Conservation (phyloP, 2,888 invertebrate genomes). For the Dugesia japonica region DNA sequence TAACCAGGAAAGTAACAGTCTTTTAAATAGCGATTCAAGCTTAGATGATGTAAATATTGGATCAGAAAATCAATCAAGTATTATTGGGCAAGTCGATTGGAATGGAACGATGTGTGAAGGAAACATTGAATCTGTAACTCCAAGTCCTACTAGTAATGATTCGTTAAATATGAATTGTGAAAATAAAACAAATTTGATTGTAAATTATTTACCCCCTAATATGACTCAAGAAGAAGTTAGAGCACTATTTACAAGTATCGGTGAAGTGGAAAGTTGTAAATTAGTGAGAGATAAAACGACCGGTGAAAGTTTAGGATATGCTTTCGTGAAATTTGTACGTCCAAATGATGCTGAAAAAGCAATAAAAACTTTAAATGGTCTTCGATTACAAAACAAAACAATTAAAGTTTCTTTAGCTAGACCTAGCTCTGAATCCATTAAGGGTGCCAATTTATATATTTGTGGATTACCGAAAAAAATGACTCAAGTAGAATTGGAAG, state of each 20-base stretch:
- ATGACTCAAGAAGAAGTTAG: conserved; percentile 99
- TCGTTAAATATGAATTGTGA: conserved; percentile 21
- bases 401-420: conserved; percentile 57
- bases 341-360: conserved; percentile 96
- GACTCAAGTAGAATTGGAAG: conserved; percentile 49
- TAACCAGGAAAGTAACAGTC: neutral
- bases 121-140: neutral
- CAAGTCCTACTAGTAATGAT: conserved; percentile 1
- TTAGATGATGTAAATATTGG: neutral
- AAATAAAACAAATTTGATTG: conserved; percentile 72
- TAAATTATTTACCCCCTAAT: conserved; percentile 96
- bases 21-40: neutral
- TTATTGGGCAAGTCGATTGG: neutral
- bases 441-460: conserved; percentile 49
- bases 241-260: conserved; percentile 88
- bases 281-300: conserved; percentile 93
- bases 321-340: conserved; percentile 52
- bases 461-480: conserved; percentile 48
- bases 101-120: conserved; percentile 15
- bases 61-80: neutral
- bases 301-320: conserved; percentile 49
- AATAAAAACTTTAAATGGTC: conserved; percentile 86
- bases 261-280: conserved; percentile 96
- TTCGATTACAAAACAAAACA: conserved; percentile 93
- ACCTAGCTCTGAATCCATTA: conserved; percentile 49